Conservation (phyloP, 37 sponge, comb jelly and placozoan species). For the Corticium candelabrum region DNA sequence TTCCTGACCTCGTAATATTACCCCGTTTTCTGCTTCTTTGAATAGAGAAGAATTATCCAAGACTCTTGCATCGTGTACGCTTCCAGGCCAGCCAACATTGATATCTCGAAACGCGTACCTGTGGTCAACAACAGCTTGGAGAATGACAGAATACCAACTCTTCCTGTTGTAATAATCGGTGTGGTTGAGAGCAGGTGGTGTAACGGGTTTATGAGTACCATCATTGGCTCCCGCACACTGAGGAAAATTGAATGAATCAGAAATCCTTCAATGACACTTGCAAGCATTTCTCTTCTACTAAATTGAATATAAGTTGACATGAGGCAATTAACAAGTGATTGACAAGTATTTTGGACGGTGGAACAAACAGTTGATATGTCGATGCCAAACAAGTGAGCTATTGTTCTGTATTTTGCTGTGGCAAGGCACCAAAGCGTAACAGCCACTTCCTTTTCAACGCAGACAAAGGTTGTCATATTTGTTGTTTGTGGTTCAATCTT, state of each 20-base stretch:
- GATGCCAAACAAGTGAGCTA: conserved; percentile 33
- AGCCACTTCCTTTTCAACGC: too few relatives aligned
- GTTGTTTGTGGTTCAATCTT: too few relatives aligned
- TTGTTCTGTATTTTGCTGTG: conserved; percentile 16
- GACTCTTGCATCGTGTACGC: conserved; percentile 40
- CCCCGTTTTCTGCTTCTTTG: too few relatives aligned
- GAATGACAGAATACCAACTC: conserved; percentile 21
- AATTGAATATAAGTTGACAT: conserved; percentile 9
- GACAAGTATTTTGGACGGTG: conserved; percentile 21
- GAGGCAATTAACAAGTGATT: conserved; percentile 14
- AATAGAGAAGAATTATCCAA: conserved; percentile 26
- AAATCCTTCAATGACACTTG: neutral
- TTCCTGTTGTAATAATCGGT: conserved; percentile 40
- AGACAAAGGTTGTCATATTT: too few relatives aligned
- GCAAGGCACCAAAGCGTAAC: conserved; percentile 14
- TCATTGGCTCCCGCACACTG: conserved; percentile 32
- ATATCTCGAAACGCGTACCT: too few relatives aligned
- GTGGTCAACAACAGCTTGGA: too few relatives aligned
- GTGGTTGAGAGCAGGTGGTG: conserved; percentile 17
- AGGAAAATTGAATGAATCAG: conserved; percentile 5
- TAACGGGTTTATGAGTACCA: conserved; percentile 28
- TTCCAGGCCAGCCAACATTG: conserved; percentile 33
- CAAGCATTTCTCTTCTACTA: conserved; percentile 5
- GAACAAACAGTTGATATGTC: conserved; percentile 17
- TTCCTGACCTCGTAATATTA: too few relatives aligned